phyloP scores from a whole-genome alignment of 1,140 invertebrate genomes.

The Drosophila serrata region DNA sequence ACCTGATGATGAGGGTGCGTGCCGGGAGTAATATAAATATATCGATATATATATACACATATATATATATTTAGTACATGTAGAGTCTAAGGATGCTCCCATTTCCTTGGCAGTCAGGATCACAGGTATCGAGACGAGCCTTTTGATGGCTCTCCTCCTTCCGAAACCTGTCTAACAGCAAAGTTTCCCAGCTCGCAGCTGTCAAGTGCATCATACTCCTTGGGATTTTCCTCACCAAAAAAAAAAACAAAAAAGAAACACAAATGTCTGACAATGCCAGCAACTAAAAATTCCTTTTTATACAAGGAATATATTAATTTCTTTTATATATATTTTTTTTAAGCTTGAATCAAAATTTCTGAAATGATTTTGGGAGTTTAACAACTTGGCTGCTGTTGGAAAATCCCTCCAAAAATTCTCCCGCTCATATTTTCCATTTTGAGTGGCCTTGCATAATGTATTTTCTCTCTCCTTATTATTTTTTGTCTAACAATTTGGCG shows the following conservation, averaged over 20 bases:
- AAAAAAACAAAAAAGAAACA: neutral
- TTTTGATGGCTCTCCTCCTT: slow-evolving; percentile 23
- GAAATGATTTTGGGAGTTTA: slow-evolving; percentile 56
- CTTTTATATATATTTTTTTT: neutral
- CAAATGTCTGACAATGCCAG: slow-evolving; percentile 45
- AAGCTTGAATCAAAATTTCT: slow-evolving; percentile 52
- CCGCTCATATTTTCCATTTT: neutral
- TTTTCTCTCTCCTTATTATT: slow-evolving; percentile 22
- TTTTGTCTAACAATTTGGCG: slow-evolving; percentile 76
- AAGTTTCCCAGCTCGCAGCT: slow-evolving; percentile 53
- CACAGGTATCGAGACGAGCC: slow-evolving; percentile 61
- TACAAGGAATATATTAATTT: neutral
- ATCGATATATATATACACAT: neutral
- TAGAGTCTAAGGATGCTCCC: neutral
- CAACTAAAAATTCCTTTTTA: slow-evolving; percentile 57
- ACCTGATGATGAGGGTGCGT: slow-evolving; percentile 33
- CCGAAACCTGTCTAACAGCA: slow-evolving; percentile 1
- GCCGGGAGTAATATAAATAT: neutral
- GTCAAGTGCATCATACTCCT: slow-evolving; percentile 62
- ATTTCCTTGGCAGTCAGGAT: slow-evolving; percentile 1
- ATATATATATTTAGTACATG: neutral
- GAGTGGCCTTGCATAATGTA: slow-evolving; percentile 63
- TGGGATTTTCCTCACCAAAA: neutral
- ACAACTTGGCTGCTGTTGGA: slow-evolving; percentile 16
- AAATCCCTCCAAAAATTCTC: neutral